Evolutionary conservation across 2,888 invertebrate genomes (phyloP), one percentile per base, ranked within the genome.

Genomic region (Drosophila stalkeri): DNA sequence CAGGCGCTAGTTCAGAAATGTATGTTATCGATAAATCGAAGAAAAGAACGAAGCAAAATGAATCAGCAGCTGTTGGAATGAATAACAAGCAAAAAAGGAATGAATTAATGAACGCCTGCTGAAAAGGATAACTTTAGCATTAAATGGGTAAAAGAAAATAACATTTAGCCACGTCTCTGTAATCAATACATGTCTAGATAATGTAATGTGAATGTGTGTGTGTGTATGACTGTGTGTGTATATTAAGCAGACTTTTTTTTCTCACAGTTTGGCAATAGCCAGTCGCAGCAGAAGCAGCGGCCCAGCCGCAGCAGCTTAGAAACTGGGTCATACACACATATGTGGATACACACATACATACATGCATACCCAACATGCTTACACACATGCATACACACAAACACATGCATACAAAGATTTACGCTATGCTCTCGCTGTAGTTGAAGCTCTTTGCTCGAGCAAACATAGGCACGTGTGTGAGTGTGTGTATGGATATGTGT

Each of bases 311-410:
- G 68, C 68, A 81, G 79, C 82, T 79, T 67, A 73, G 69, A 86
- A 84, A 88, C 89, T 82, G 59, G 83, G 83, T 85, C 82, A 86
- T 75, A 67, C 84, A 73, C 16, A 35, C 20, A 33, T 3, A 20
- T 41, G n/a, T 14, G 35, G 20, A 37, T 3, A 16, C 2, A 49
- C 27, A 16, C 16, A 16, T 1, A 0, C 11, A 9, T 6, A 16
- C 6, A 12, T 16, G 8, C 9, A 46, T 14, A 46, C 23, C 14
- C 9, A 33, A 18, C 11, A 31, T n/a, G 9, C 9, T 11, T 2
- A n/a, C 12, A 12, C 6, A 16, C 46, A 7, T 14, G 23, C 44
- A 44, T 20, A 43, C 6, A 44, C 44, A 20, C 44, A 44, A 12
- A 46, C 20, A 44, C 7, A n/a, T n/a, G n/a, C 43, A n/a, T n/a